Evolutionary conservation across 2,113 vertebrate species (phyloP).

Genomic region (Passer montanus): DNA sequence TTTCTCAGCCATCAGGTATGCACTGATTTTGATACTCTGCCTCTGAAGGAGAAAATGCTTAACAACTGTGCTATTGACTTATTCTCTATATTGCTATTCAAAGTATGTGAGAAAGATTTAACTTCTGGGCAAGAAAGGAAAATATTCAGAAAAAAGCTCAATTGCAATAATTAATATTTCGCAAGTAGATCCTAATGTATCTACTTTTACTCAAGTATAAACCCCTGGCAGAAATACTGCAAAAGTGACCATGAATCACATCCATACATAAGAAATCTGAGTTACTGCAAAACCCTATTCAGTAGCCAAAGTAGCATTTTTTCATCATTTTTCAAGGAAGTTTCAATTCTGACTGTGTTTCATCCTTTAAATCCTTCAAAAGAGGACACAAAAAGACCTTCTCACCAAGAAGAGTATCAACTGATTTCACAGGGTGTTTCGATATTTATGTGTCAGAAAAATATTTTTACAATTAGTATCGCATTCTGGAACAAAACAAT

Average conservation of each 20-base stretch:
- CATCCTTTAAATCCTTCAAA: not conserved
- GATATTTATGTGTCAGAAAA: not conserved
- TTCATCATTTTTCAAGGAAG: not conserved
- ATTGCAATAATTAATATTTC: not conserved
- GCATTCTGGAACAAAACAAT: not conserved
- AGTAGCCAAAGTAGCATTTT: not conserved
- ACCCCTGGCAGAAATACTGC: not conserved
- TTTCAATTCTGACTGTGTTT: not conserved
- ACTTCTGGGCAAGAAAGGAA: not conserved
- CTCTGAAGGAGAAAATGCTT: constrained; percentile 34
- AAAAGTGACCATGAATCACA: not conserved
- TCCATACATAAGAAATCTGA: rapidly evolving
- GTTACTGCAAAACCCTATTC: not conserved
- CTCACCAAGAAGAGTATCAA: not conserved
- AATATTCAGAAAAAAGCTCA: not conserved
- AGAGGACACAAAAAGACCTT: not conserved
- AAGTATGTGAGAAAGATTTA: not conserved
- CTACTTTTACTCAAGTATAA: not conserved
- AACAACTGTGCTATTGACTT: not conserved
- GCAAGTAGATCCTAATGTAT: not conserved
- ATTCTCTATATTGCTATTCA: not conserved
- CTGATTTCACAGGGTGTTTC: not conserved
- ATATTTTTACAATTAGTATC: not conserved
- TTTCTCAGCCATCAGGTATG: not conserved
- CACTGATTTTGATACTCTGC: not conserved